phyloP scores from a whole-genome alignment of 2,797 vertebrate species.

The Hyperoplus lanceolatus region DNA sequence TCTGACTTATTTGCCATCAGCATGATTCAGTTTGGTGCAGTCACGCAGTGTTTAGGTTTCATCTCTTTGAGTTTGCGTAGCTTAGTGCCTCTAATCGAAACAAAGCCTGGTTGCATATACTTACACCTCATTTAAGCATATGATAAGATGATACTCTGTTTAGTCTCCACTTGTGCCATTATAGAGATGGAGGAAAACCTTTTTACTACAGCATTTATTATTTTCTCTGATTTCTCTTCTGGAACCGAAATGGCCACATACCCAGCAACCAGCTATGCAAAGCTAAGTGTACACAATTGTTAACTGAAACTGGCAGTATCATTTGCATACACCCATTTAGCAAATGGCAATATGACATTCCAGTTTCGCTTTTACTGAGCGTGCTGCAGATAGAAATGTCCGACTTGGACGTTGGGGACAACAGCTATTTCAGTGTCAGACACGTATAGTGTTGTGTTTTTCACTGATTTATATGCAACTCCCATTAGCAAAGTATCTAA shows the following conservation, averaged over 20 bases:
- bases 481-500: conserved; percentile 27
- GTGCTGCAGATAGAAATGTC: conserved; percentile 33
- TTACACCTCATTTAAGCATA: conserved; percentile 4
- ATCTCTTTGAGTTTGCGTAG: conserved; percentile 31
- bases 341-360: conserved; percentile 47
- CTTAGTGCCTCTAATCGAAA: conserved; percentile 44
- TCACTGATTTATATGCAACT: conserved; percentile 19
- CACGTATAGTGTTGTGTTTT: neutral
- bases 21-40: conserved; percentile 44
- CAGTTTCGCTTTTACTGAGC: conserved; percentile 13
- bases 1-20: conserved; percentile 61
- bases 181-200: neutral
- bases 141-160: conserved; percentile 23
- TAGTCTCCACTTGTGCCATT: conserved; percentile 16
- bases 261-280: conserved; percentile 15
- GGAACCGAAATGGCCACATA: conserved; percentile 10
- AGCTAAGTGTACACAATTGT: conserved; percentile 11
- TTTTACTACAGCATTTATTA: conserved; percentile 6
- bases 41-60: conserved; percentile 29
- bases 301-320: conserved; percentile 25
- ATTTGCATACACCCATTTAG: conserved; percentile 47
- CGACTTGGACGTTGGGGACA: conserved; percentile 6
- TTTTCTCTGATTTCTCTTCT: conserved; percentile 25
- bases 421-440: conserved; percentile 34
- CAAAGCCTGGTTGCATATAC: conserved; percentile 17